A percentile compares a stretch with the other conserved stretches of the same genome.
phyloP scores from a whole-genome alignment of 2,797 vertebrate species.

The Ctenopoma multispine region DNA sequence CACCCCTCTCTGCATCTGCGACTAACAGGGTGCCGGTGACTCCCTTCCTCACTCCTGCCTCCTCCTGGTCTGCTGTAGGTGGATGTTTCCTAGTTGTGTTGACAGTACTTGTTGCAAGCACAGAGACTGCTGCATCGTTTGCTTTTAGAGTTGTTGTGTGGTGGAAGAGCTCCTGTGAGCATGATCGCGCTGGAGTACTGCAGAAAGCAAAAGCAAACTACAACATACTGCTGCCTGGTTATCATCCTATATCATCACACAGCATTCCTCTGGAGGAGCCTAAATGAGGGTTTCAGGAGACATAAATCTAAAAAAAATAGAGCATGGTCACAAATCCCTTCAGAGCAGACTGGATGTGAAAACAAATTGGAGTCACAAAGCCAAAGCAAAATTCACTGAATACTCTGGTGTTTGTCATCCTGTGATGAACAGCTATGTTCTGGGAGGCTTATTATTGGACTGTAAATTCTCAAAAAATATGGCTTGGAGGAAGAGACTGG shows the following conservation, averaged over 20 bases:
- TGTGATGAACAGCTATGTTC: slow-evolving; percentile 56
- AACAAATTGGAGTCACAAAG: slow-evolving; percentile 36
- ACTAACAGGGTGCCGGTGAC: background rate
- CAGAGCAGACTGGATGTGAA: slow-evolving; percentile 29
- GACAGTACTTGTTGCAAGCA: slow-evolving; percentile 41
- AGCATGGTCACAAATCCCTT: slow-evolving; percentile 41
- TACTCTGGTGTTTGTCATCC: slow-evolving; percentile 46
- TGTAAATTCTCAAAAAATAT: slow-evolving; percentile 57
- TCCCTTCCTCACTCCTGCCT: slow-evolving; percentile 26
- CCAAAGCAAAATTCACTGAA: slow-evolving; percentile 28
- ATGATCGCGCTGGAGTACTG: slow-evolving; percentile 78
- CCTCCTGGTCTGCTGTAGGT: slow-evolving; percentile 35
- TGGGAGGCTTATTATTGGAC: slow-evolving; percentile 60
- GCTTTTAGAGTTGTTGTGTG: slow-evolving; percentile 47
- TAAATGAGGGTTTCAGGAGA: slow-evolving; percentile 28
- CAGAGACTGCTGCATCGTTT: slow-evolving; percentile 10
- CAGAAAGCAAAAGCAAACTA: slow-evolving; percentile 77
- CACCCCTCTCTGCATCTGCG: slow-evolving; percentile 52
- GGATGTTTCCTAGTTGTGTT: slow-evolving; percentile 38
- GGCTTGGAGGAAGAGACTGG: slow-evolving; percentile 40
- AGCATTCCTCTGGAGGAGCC: slow-evolving; percentile 56
- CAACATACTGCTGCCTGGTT: slow-evolving; percentile 53
- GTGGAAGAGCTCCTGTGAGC: slow-evolving; percentile 78
- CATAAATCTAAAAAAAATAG: slow-evolving; percentile 56
- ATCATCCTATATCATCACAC: slow-evolving; percentile 57